Evolutionary conservation across 2,797 vertebrate species (phyloP), one percentile per base, ranked within the genome.

Genomic region (Sarcoramphus papa): DNA sequence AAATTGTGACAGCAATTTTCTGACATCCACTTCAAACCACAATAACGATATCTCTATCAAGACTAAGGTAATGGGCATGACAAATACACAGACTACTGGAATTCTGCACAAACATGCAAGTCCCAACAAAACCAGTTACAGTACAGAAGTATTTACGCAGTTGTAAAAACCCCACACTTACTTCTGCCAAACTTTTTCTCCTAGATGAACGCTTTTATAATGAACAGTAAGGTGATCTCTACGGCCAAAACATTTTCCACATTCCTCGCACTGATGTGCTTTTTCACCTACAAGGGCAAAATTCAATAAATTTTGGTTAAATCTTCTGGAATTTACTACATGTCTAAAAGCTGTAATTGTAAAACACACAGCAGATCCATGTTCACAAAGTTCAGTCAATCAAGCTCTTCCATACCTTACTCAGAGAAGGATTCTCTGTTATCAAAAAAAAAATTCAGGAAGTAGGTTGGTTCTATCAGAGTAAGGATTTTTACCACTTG

Each of bases 111-210:
- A 78, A 77, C 14, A 37, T 4, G 1, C 13, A 75, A 72, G 37
- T 20, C n/a, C 16, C 28, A 79, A 35, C 10, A 68, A 56, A 50
- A 80, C 47, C 60, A 59, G 9, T 47, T 60, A 77, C 21, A 63
- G 16, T 12, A 72, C 18, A 27, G 22, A 92, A 67, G 37, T 13
- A 59, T 57, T 88, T 72, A 70, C 0, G 1, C 67, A 85, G 41
- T 4, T 77, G 45, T 28, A 87, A 65, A 78, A 91, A 56, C 1
- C 9, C 95, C 51, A 63, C 24, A 94, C 98, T 98, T 98, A 99
- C 99, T 99, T 99, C 96, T 99, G 99, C 99, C 99, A 99, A 54
- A 99, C 99, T 94, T 99, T 99, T 96, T 99, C 99, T 95, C 99
- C 99, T 56, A 99, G 97, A 97, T 99, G 99, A 91, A 99, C 99